Percentiles rank a stretch among this genome's conserved stretches.
Evolutionary conservation across 2,113 vertebrate genomes (phyloP).

Genomic region (Anoplopoma fimbria): DNA sequence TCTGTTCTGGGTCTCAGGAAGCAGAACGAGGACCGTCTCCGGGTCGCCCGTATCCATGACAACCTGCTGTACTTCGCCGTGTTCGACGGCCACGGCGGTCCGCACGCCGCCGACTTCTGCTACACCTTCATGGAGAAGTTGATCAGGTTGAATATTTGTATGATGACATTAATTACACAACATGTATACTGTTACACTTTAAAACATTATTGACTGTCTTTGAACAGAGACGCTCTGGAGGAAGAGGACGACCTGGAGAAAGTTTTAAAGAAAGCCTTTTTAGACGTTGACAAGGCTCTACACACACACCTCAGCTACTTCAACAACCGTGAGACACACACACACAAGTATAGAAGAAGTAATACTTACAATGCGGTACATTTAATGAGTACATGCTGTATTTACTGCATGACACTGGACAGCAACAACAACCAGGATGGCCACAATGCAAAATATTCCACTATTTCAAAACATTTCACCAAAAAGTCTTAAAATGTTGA

Average conservation of each 20-base stretch:
- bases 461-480: too few species aligned
- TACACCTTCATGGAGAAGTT: slow-evolving; percentile 89
- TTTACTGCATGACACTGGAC: not conserved
- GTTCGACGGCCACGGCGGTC: slow-evolving; percentile 91
- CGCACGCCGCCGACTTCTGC: slow-evolving; percentile 91
- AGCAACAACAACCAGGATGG: too few species aligned
- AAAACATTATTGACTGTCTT: not conserved
- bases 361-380: too few species aligned
- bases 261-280: slow-evolving; percentile 91
- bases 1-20: slow-evolving; percentile 89
- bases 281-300: slow-evolving; percentile 90
- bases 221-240: slow-evolving; percentile 87
- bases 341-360: too few species aligned
- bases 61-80: slow-evolving; percentile 91
- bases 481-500: too few species aligned
- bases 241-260: slow-evolving; percentile 91
- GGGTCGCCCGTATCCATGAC: slow-evolving; percentile 82
- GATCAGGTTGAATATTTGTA: slow-evolving; percentile 65
- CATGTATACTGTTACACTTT: not conserved
- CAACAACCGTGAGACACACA: slow-evolving; percentile 86
- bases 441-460: too few species aligned
- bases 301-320: slow-evolving; percentile 85
- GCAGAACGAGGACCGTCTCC: slow-evolving; percentile 91
- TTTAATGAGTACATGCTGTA: not conserved
- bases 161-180: not conserved